These are phyloP conservation scores for Tridacna gigas DNA, from an alignment of 2,888 invertebrate species.

Conservation along the genomic window DNA sequence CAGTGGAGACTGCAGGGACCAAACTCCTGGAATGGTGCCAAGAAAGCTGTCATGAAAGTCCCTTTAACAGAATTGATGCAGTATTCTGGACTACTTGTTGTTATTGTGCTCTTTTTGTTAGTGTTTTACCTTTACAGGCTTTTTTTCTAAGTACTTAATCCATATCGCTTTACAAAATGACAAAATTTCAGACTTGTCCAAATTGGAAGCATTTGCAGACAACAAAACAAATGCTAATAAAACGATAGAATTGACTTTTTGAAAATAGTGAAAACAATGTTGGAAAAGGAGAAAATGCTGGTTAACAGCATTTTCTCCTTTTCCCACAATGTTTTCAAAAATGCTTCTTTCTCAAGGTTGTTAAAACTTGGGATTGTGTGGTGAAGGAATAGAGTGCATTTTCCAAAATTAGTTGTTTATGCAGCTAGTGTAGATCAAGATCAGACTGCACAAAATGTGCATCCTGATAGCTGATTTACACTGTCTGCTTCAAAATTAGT, in stretches of 20 bases:
- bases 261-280: not conserved
- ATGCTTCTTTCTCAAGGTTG: too few species aligned
- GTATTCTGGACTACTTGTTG: constrained; percentile 40
- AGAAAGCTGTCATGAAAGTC: constrained; percentile 73
- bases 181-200: constrained; percentile 8
- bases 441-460: too few species aligned
- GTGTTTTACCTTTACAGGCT: constrained; percentile 41
- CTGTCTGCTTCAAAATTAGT: too few species aligned
- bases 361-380: too few species aligned
- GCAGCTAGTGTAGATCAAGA: too few species aligned
- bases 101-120: constrained; percentile 21
- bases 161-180: not conserved
- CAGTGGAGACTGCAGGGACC: constrained; percentile 83
- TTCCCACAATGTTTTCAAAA: not conserved
- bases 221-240: too few species aligned
- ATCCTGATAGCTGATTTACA: too few species aligned
- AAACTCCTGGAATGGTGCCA: constrained; percentile 76
- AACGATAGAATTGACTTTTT: not conserved
- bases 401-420: too few species aligned
- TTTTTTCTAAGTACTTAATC: not conserved
- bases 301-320: not conserved
- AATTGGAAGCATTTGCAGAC: not conserved
- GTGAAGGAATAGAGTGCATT: too few species aligned
- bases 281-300: not conserved
- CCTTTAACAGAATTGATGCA: constrained; percentile 76